Evolutionary conservation across 2,888 invertebrate genomes (phyloP), one percentile per base, ranked within the genome.

Genomic region (Biston betularia): DNA sequence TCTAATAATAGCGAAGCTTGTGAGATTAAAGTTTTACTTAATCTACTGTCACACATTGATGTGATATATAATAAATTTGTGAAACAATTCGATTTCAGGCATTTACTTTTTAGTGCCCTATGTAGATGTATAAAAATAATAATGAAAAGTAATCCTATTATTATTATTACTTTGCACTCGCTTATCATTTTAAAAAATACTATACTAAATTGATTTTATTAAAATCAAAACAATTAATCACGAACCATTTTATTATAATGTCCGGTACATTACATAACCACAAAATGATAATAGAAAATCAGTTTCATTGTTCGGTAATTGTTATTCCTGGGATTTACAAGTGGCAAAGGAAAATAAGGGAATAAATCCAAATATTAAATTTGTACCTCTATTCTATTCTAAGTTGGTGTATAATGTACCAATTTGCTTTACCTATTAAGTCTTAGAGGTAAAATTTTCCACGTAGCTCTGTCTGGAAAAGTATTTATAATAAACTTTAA

Each of bases 1-100:
- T 70, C 70, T 77, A 75, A 71, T 76, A 65, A 73, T 77, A 73
- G 73, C 45, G 1, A 49, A 50, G 46, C 59, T 58, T 56, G 54
- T 46, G 2, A 46, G 49, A 54, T 58, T 50, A 53, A 61, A 40
- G 58, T 49, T 44, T 6, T 61, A 53, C 56, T 63, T 50, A 50
- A 44, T 10, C 38, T 38, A 38, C 11, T 35, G 11, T 53, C 14
- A 52, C 12, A 24, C n/a, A 34, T 50, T 34, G 8, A 7, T 34
- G 6, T 34, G 7, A 5, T 34, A 34, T 12, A 34, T n/a, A 34
- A 50, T 34, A n/a, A 12, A 50, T 46, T 46, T 46, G 33, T 7
- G 12, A 1, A 6, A 6, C 34, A 35, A 34, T 48, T 50, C 8
- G 8, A 11, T 3, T 33, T 5, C 33, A 24, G 6, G 12, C 12